Evolutionary conservation across 2,113 vertebrate genomes (phyloP), one percentile per base, ranked within the genome.

Genomic region (Ciconia boyciana): DNA sequence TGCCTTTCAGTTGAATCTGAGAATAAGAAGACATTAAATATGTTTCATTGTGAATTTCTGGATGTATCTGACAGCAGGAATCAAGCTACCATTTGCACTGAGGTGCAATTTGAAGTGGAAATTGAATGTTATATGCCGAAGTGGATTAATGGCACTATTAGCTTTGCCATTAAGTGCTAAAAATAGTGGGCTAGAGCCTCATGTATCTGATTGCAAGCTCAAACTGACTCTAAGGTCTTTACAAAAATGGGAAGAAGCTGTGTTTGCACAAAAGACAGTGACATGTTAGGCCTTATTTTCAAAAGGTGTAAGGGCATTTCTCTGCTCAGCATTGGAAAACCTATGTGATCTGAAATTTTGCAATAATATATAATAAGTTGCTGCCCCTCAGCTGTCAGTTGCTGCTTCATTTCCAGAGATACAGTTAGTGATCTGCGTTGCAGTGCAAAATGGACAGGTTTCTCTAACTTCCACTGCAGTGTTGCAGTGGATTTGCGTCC

Each of bases 121-220:
- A 91, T 83, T 31, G 48, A 39, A 83, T 32, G 62, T 43, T 91
- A 55, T 54, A 61, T 39, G 57, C 68, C 66, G 17, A 70, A 96
- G 75, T 92, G 96, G 82, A 92, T 88, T 96, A 96, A 97, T 96
- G 92, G 90, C 58, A 49, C 75, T 69, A 46, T 94, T 92, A 93
- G 66, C 61, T 93, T 80, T 44, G 58, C 87, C 79, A 93, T 96
- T 93, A 95, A 83, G 51, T 25, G 34, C 82, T 93, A 93, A 96
- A 97, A 91, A 80, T 65, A 84, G 84, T 43, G 55, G 32, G 39
- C 20, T 68, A 18, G 44, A 94, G 49, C 52, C 39, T 75, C 41
- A 13, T 54, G 44, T 60, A 25, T 61, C 57, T 95, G 54, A 49
- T 2, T 26, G 44, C 28, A 90, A 87, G 43, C 70, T 84, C 65